phyloP scores from a whole-genome alignment of 2,888 invertebrate genomes.

The Adelphocoris suturalis region DNA sequence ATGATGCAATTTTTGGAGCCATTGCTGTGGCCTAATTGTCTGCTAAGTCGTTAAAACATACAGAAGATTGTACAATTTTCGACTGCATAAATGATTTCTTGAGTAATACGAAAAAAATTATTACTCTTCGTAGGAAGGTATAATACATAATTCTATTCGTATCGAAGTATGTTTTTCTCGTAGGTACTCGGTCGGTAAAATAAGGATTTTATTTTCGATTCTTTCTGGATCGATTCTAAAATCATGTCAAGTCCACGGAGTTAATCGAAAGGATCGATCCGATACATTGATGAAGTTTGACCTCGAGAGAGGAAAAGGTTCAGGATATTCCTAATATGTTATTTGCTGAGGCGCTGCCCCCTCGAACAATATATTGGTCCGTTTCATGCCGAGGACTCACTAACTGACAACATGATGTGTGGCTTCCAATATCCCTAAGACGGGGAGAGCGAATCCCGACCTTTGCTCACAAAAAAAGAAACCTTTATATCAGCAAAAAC shows the following conservation, averaged over 20 bases:
- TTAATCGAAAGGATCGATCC: not conserved
- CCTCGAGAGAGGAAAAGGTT: not conserved
- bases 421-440: conserved; percentile 63
- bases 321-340: conserved; percentile 46
- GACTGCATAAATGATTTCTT: too few species aligned
- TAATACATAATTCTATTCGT: too few species aligned
- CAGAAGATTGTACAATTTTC: too few species aligned
- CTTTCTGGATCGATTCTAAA: too few species aligned
- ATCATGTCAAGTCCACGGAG: not conserved
- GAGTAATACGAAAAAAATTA: too few species aligned
- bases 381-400: conserved; percentile 46
- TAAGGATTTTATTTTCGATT: too few species aligned
- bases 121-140: too few species aligned
- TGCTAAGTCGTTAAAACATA: too few species aligned
- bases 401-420: conserved; percentile 66
- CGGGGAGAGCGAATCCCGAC: conserved; percentile 4
- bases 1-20: too few species aligned
- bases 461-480: not conserved
- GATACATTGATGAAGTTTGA: not conserved
- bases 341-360: conserved; percentile 23
- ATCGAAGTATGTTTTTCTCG: too few species aligned
- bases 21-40: too few species aligned
- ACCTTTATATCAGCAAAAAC: conserved; percentile 1
- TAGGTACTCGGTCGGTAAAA: too few species aligned
- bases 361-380: conserved; percentile 51